Base-by-base conservation (phyloP, 2,797 vertebrate species). In the Falco naumanni region DNA sequence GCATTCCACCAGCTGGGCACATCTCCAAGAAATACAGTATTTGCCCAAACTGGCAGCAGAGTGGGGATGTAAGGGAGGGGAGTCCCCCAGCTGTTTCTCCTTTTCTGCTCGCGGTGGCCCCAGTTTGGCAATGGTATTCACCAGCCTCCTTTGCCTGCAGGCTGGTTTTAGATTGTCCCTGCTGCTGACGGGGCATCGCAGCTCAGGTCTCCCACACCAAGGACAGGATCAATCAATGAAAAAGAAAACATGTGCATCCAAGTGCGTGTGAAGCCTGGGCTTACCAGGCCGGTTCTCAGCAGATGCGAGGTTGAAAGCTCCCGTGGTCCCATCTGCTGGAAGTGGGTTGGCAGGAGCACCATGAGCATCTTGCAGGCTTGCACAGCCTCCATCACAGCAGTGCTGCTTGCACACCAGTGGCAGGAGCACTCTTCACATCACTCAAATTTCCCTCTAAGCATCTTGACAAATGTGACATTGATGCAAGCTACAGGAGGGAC, bases 141-240 rank as follows among this genome's bases (percentile, higher is more conserved):
- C 28, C 60, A 51, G 14, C 34, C 31, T 34, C 31, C n/a, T 31
- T 43, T 12, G 11, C 63, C 53, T 5, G 2, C 39, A n/a, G 80
- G 54, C 53, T 19, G 1, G 5, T 74, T 70, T 14, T 0, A n/a
- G 60, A 4, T 48, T 13, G n/a, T 43, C 53, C 59, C 47, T 1
- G 5, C 41, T 43, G 59, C 61, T 43, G 37, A 5, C 0, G 2
- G 54, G 33, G 37, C 9, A 11, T 20, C 1, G 0, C 4, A 1
- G 3, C 51, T 63, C 56, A 3, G n/a, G 21, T 47, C 34, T 50
- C 21, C 12, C 65, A 28, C 1, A 2, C 33, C 26, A 2, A 39
- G 61, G 50, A 10, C 1, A 4, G 3, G 7, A n/a, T 70, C 31
- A 21, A 7, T 14, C 33, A 16, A 6, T 21, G 78, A 37, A 54